Conservation (phyloP, 2,888 invertebrate genomes). For the Suillia variegata region DNA sequence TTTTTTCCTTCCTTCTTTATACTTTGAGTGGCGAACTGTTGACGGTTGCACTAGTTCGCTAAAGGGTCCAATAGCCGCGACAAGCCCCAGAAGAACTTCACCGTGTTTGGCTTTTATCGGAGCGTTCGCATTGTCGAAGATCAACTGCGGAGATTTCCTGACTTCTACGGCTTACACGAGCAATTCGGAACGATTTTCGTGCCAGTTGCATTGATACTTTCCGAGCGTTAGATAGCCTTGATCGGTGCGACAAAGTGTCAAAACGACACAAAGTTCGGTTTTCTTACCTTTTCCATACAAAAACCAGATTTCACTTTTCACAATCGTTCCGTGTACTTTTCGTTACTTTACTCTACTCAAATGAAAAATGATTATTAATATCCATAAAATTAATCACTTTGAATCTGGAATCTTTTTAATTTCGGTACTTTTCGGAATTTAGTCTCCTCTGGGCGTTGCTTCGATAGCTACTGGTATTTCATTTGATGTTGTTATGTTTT, state of each 20-base stretch:
- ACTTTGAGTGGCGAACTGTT: constrained; percentile 15
- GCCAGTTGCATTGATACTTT: neutral
- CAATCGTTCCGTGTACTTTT: too few relatives aligned
- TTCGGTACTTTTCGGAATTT: neutral
- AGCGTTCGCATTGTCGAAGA: too few relatives aligned
- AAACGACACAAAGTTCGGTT: neutral
- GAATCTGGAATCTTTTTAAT: constrained; percentile 15
- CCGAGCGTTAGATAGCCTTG: neutral
- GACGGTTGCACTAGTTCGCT: neutral
- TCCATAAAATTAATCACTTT: constrained; percentile 52
- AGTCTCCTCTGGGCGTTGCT: neutral
- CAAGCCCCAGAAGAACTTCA: neutral
- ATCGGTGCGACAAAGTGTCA: neutral
- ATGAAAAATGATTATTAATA: constrained; percentile 54
- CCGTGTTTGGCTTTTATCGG: neutral
- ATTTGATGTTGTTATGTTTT: neutral
- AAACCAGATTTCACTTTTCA: too few relatives aligned
- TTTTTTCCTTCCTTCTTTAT: constrained; percentile 19
- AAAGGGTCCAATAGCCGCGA: neutral
- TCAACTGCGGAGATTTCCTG: neutral
- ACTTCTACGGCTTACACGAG: neutral
- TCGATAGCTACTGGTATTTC: constrained; percentile 17
- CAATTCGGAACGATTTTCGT: neutral
- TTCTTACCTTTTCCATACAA: too few relatives aligned
- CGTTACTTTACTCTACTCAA: constrained; percentile 20